A percentile compares a stretch with the other conserved stretches of the same genome.
These are phyloP conservation scores for Cladopsammia gracilis DNA, from an alignment of 64 coral and sea anemone genomes.

Conservation along the genomic window DNA sequence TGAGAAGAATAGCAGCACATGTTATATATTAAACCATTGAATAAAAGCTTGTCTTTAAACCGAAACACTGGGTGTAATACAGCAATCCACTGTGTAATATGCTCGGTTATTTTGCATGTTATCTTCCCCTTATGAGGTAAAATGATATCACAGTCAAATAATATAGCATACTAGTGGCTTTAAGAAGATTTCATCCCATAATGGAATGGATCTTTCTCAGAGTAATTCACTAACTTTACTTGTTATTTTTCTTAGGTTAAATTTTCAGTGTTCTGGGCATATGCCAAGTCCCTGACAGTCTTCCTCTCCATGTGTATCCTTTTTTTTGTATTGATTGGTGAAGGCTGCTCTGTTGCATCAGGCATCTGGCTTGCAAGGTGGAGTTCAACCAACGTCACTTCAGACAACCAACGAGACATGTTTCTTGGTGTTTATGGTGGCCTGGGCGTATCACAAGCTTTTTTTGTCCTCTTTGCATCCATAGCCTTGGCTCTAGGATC, in stretches of 20 bases:
- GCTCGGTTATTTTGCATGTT: too few relatives aligned
- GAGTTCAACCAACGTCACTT: conserved; percentile 82
- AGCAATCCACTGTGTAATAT: too few relatives aligned
- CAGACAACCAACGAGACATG: conserved; percentile 39
- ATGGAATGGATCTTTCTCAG: too few relatives aligned
- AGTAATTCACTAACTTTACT: neutral
- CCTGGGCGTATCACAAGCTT: conserved; percentile 70
- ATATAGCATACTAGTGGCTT: neutral
- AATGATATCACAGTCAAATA: too few relatives aligned
- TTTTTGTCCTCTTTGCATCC: conserved; percentile 43
- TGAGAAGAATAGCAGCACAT: too few relatives aligned
- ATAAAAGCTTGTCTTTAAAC: too few relatives aligned
- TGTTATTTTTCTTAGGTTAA: conserved; percentile 60
- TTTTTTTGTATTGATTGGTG: conserved; percentile 42
- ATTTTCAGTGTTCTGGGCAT: conserved; percentile 65
- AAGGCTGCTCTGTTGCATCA: conserved; percentile 53
- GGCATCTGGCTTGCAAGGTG: conserved; percentile 90
- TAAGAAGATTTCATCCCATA: too few relatives aligned
- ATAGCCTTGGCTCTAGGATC: conserved; percentile 45
- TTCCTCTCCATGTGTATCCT: conserved; percentile 39
- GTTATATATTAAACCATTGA: too few relatives aligned
- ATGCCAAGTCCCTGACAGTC: conserved; percentile 65
- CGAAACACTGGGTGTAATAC: too few relatives aligned
- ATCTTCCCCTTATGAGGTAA: too few relatives aligned
- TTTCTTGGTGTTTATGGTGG: conserved; percentile 79